These are phyloP conservation scores for Lytechinus variegatus DNA, from an alignment of 35 echinoderm and acorn worm species.

Conservation along the genomic window DNA sequence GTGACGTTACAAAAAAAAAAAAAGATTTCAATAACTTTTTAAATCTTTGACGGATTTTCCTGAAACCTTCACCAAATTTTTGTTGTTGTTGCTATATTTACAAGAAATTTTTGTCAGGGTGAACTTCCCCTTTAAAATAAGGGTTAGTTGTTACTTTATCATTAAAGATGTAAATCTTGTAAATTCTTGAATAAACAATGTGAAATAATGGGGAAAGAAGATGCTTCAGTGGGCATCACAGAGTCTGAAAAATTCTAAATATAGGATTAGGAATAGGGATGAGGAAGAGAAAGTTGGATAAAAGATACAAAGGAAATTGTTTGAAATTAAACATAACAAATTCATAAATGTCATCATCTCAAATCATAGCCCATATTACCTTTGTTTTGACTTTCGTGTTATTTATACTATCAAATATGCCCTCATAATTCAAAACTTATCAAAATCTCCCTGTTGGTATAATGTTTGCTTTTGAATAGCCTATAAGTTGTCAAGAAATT, in stretches of 20 bases:
- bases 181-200: no score
- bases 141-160: no score
- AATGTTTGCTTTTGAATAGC: constrained; percentile 4
- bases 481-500: constrained; percentile 14
- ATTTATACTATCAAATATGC: neutral
- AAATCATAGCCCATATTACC: neutral
- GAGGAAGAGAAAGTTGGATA: neutral
- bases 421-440: neutral
- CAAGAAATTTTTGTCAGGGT: no score
- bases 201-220: no score
- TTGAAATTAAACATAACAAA: neutral
- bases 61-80: no score
- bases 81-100: no score
- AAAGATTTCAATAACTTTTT: no score
- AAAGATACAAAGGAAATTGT: neutral
- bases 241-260: neutral
- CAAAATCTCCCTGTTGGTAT: constrained; percentile 1
- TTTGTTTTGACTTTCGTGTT: neutral
- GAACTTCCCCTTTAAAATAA: no score
- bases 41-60: no score
- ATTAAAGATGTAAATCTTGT: no score
- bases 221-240: no score
- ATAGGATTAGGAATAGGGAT: neutral
- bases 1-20: no score
- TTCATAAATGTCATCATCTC: neutral